Conservation (phyloP, 2,113 vertebrate genomes). For the Bagarius yarrelli region DNA sequence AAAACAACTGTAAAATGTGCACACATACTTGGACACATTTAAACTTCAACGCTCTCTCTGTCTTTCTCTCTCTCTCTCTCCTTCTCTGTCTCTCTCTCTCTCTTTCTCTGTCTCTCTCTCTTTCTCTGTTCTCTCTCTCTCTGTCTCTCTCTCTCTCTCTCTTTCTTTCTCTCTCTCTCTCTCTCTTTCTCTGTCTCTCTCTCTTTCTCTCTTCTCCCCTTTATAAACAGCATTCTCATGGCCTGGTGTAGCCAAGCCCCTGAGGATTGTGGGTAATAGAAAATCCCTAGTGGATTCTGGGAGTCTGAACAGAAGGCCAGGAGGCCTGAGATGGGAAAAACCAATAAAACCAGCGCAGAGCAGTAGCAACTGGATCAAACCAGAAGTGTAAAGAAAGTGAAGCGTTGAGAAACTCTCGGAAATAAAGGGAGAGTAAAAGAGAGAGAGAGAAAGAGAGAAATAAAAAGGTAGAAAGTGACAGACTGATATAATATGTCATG, state of each 20-base stretch:
- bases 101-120: too few relatives aligned
- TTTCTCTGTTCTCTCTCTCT: too few relatives aligned
- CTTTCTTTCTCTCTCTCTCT: too few relatives aligned
- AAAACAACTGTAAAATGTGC: constrained; percentile 27
- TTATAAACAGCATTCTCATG: constrained; percentile 36
- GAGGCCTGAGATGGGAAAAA: constrained; percentile 40
- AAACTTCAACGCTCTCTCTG: too few relatives aligned
- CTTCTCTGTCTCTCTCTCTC: too few relatives aligned
- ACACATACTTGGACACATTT: too few relatives aligned
- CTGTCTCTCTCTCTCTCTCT: too few relatives aligned
- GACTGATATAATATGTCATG: too few relatives aligned
- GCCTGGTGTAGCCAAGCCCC: constrained; percentile 24
- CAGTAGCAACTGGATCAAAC: constrained; percentile 43
- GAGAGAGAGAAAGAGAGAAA: not conserved
- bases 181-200: too few relatives aligned
- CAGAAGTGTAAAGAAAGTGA: constrained; percentile 14
- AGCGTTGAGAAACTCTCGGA: not conserved
- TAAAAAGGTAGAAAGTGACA: not conserved
- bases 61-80: too few relatives aligned
- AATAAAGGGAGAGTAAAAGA: not conserved
- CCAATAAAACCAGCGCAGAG: constrained; percentile 31
- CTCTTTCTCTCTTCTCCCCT: not conserved
- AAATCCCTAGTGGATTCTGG: constrained; percentile 38
- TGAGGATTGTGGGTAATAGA: constrained; percentile 41
- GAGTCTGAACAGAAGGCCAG: constrained; percentile 31